A percentile compares a stretch with the other conserved stretches of the same genome.
phyloP scores from a whole-genome alignment of 2,113 vertebrate species.

The Perca fluviatilis region DNA sequence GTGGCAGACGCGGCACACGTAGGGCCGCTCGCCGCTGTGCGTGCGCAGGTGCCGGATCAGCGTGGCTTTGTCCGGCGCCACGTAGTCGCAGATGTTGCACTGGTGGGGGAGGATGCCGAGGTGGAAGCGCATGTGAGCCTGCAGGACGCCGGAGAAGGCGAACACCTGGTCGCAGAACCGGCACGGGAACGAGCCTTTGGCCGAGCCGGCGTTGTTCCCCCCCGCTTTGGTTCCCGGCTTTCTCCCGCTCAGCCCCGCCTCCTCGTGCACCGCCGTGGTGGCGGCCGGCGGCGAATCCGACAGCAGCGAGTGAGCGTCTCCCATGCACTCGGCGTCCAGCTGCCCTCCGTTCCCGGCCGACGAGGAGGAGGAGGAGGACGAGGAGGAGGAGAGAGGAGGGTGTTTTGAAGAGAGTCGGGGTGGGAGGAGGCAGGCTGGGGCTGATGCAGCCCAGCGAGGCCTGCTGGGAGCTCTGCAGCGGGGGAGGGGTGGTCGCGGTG shows the following conservation, averaged over 20 bases:
- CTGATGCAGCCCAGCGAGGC: conserved; percentile 94
- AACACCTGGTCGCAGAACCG: conserved; percentile 97
- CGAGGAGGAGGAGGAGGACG: conserved; percentile 61
- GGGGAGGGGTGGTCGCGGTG: conserved; percentile 90
- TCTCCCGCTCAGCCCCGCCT: conserved; percentile 80
- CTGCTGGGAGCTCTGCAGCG: conserved; percentile 93
- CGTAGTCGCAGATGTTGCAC: conserved; percentile 97
- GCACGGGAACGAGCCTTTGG: conserved; percentile 92
- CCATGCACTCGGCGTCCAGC: conserved; percentile 88
- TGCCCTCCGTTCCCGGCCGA: conserved; percentile 34
- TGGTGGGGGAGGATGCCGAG: conserved; percentile 95
- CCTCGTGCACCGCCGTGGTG: conserved; percentile 83
- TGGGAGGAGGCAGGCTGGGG: conserved; percentile 91
- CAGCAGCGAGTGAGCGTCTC: conserved; percentile 85
- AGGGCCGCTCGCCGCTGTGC: conserved; percentile 96
- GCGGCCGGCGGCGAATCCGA: conserved; percentile 82
- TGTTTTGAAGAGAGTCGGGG: conserved; percentile 85
- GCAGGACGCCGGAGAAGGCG: conserved; percentile 91
- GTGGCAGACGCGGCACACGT: conserved; percentile 97
- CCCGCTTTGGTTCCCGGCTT: conserved; percentile 82
- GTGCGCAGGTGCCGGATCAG: conserved; percentile 96
- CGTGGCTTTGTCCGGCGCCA: conserved; percentile 95
- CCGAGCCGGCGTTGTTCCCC: conserved; percentile 76
- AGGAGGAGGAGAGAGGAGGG: conserved; percentile 85
- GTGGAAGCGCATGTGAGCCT: conserved; percentile 95